Conservation (phyloP, 2,113 vertebrate genomes). For the Oreochromis aureus region DNA sequence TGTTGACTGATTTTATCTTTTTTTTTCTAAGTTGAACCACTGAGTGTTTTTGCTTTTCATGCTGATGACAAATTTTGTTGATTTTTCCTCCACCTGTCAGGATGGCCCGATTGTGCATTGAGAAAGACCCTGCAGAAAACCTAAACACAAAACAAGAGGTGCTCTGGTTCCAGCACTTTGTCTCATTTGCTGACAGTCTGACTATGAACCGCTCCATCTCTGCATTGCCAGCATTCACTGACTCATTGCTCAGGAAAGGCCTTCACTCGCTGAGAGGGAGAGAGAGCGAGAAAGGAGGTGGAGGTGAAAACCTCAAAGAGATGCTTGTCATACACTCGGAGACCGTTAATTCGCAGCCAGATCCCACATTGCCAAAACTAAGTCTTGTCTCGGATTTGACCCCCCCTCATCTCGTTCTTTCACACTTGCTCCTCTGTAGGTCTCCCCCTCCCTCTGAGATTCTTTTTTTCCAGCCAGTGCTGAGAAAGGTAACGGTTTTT, state of each 20-base stretch:
- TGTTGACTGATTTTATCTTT: background rate
- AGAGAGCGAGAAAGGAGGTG: background rate
- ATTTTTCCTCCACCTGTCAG: background rate
- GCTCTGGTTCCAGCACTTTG: background rate
- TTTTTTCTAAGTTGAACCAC: background rate
- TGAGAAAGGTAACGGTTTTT: background rate
- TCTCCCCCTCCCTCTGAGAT: background rate
- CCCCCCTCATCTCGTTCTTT: background rate
- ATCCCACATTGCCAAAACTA: constrained; percentile 31
- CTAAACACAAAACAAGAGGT: background rate
- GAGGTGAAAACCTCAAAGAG: constrained; percentile 38
- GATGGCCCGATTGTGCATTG: background rate
- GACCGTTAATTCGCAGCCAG: constrained; percentile 56
- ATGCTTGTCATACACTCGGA: constrained; percentile 45
- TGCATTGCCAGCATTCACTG: constrained; percentile 33
- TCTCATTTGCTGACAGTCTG: background rate
- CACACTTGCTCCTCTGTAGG: background rate
- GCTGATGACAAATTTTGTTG: background rate
- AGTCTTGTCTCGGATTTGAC: background rate
- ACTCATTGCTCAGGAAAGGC: background rate
- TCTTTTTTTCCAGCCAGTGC: background rate
- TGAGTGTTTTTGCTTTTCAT: background rate
- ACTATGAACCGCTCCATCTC: background rate
- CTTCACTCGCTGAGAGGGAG: background rate
- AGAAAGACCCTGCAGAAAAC: background rate